Evolutionary conservation across 2,888 invertebrate genomes (phyloP).

Genomic region (Cataglyphis livida): DNA sequence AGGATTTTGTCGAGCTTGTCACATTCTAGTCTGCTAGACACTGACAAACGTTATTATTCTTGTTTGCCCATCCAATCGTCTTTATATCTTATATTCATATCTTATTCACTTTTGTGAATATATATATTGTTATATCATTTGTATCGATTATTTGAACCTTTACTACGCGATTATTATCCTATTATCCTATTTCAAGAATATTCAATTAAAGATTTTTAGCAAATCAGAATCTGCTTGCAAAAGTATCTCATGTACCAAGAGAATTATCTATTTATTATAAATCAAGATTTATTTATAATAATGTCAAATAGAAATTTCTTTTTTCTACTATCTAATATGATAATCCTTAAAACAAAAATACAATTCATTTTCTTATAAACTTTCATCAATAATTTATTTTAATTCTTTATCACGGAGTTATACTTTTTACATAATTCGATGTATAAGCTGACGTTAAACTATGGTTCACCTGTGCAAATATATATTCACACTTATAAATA

Average conservation of each 20-base stretch:
- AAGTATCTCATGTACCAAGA: conserved; percentile 18
- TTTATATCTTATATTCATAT: background rate
- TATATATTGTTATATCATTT: background rate
- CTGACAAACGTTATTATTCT: conserved; percentile 55
- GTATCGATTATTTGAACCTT: conserved; percentile 22
- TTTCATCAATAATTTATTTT: no score
- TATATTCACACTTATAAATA: conserved; percentile 59
- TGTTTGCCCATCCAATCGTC: background rate
- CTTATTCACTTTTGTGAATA: conserved; percentile 24
- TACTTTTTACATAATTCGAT: background rate
- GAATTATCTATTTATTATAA: conserved; percentile 12
- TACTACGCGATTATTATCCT: background rate
- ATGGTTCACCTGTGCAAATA: background rate
- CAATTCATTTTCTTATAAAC: background rate
- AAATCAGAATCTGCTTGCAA: conserved; percentile 43
- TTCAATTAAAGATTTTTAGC: conserved; percentile 26
- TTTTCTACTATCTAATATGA: background rate
- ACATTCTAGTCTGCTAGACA: conserved; percentile 41
- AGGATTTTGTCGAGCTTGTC: conserved; percentile 58
- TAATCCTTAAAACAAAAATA: background rate
- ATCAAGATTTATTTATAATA: conserved; percentile 11
- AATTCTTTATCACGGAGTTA: background rate
- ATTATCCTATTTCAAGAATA: conserved; percentile 34
- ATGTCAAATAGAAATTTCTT: conserved; percentile 3
- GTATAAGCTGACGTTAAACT: conserved; percentile 34